Evolutionary conservation across 2,888 invertebrate genomes (phyloP).

Genomic region (Syrista parreyssii): DNA sequence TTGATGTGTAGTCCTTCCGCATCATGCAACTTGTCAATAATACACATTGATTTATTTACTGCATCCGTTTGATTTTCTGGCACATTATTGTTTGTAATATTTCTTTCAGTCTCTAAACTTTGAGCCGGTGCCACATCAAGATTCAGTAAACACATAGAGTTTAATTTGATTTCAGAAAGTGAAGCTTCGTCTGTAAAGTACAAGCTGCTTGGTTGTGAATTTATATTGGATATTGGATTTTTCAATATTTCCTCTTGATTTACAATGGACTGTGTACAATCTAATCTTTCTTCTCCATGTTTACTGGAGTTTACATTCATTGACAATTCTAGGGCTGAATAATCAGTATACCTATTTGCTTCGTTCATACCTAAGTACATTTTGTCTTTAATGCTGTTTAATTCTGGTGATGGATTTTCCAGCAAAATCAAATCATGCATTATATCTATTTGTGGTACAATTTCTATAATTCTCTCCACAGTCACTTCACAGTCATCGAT

Average conservation of each 20-base stretch:
- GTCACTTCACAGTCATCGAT: background rate
- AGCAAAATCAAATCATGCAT: background rate
- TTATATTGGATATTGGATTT: constrained; percentile 29
- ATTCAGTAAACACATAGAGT: background rate
- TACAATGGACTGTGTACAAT: background rate
- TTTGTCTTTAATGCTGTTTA: background rate
- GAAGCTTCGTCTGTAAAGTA: constrained; percentile 39
- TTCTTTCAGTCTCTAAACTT: background rate
- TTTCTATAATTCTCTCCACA: background rate
- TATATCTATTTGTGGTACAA: background rate
- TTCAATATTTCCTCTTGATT: constrained; percentile 2
- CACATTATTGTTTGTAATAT: background rate
- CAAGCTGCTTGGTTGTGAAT: constrained; percentile 35
- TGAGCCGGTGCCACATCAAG: background rate
- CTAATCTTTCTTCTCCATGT: background rate
- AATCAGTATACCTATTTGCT: background rate
- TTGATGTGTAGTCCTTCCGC: background rate
- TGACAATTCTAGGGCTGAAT: background rate
- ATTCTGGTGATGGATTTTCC: background rate
- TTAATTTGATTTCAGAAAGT: constrained; percentile 21
- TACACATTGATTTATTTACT: background rate
- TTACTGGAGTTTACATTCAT: background rate
- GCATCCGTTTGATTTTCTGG: background rate
- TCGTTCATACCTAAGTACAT: background rate
- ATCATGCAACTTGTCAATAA: background rate